Base-by-base conservation (phyloP, 2,113 vertebrate genomes). In the Perognathus longimembris region DNA sequence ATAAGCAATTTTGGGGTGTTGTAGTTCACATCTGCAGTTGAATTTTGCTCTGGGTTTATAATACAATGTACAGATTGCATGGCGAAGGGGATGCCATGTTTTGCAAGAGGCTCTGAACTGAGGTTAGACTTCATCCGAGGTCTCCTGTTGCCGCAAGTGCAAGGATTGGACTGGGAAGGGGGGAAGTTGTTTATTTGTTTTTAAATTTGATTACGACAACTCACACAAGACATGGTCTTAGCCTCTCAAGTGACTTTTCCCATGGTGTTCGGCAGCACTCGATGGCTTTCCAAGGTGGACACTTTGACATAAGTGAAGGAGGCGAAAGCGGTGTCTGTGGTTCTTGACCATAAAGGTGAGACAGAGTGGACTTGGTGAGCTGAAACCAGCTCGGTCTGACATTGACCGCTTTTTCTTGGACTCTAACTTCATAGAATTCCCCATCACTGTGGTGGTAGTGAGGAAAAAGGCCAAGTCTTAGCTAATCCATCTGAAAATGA, bases 41-140 rank as follows among this genome's bases (percentile, higher is more conserved):
- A 3, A 21, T 14, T 57, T 75, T 80, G 45, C 10, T 34, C 32
- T 69, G 38, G n/a, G 14, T 24, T 36, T 54, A 26, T 32, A 82
- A 40, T 4, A 63, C 8, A 36, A n/a, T 5, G n/a, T 11, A 1
- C 8, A 4, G 9, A 17, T 57, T 42, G 2, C 3, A 4, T 2
- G 24, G 59, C 21, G 36, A 24, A 73, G 40, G 61, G 24, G n/a
- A 14, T 22, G 17, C 3, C 34, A 3, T 1, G 36, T 38, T 38
- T 17, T 4, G 1, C 15, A 36, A 34, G 38, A 40, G 9, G 1
- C 26, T 28, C 20, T 32, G 22, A 14, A 22, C 21, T 32, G 36
- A 76, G 28, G 15, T 12, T 11, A 4, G 36, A 34, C 22, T 42
- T 59, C 38, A 3, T 5, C 40, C 57, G 34, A 22, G 6, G 14